These are phyloP conservation scores for Brachymystax lenok DNA, from an alignment of 2,797 vertebrate species.

Conservation along the genomic window DNA sequence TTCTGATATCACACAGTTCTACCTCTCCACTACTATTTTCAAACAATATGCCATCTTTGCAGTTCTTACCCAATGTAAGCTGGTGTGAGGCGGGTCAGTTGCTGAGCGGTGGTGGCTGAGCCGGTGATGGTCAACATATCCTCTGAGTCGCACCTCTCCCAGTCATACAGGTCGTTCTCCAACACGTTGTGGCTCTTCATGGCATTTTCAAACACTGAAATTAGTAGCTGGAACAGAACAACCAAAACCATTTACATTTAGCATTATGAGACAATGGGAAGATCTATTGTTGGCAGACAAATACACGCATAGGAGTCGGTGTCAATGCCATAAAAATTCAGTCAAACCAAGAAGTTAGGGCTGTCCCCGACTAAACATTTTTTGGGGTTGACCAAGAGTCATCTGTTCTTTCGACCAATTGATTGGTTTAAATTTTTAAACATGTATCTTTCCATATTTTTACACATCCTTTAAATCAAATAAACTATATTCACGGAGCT, in stretches of 20 bases:
- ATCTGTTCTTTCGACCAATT: too few species aligned
- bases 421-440: too few species aligned
- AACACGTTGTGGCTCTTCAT: conserved; percentile 89
- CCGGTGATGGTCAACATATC: conserved; percentile 86
- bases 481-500: too few species aligned
- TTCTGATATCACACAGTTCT: background rate
- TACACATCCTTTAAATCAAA: too few species aligned
- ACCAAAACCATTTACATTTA: conserved; percentile 38
- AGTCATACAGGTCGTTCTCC: conserved; percentile 95
- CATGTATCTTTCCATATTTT: too few species aligned
- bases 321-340: too few species aligned
- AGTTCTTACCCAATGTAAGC: conserved; percentile 85
- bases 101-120: conserved; percentile 86
- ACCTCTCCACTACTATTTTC: background rate
- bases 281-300: too few species aligned
- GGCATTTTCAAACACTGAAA: conserved; percentile 92
- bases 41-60: background rate
- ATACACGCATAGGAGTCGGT: too few species aligned
- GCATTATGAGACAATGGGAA: background rate
- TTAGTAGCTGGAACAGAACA: conserved; percentile 82
- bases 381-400: too few species aligned
- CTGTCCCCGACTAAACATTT: too few species aligned
- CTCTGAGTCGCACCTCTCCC: conserved; percentile 92
- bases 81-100: conserved; percentile 91
- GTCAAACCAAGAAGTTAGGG: too few species aligned